These are phyloP conservation scores for Amorpha juglandis DNA, from an alignment of 2,888 invertebrate genomes.

Conservation along the genomic window DNA sequence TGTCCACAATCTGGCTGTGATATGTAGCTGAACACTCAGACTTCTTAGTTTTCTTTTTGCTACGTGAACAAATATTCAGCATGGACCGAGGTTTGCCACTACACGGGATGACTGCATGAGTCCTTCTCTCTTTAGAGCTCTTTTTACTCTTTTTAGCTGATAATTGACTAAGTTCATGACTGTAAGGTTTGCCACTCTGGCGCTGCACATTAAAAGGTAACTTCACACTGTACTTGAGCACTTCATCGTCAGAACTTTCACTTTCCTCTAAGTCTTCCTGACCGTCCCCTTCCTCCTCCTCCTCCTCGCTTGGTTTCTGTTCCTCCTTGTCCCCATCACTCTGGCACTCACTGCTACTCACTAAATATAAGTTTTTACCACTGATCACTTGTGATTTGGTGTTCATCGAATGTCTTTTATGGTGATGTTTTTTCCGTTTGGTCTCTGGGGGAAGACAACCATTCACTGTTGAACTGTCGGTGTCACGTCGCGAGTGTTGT, in stretches of 20 bases:
- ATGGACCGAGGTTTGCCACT: slow-evolving; percentile 81
- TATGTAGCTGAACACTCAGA: slow-evolving; percentile 76
- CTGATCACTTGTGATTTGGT: slow-evolving; percentile 75
- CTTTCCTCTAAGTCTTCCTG: slow-evolving; percentile 53
- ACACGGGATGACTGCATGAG: slow-evolving; percentile 72
- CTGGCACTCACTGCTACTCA: slow-evolving; percentile 80
- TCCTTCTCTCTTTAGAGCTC: slow-evolving; percentile 68
- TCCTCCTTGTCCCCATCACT: slow-evolving; percentile 61
- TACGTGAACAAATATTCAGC: slow-evolving; percentile 78
- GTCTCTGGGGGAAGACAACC: slow-evolving; percentile 69
- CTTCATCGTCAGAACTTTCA: slow-evolving; percentile 78
- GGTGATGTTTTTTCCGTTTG: slow-evolving; percentile 71
- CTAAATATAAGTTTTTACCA: slow-evolving; percentile 82
- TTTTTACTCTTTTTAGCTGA: slow-evolving; percentile 79
- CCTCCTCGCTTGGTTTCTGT: slow-evolving; percentile 41
- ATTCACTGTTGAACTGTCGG: slow-evolving; percentile 61
- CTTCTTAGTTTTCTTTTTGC: slow-evolving; percentile 80
- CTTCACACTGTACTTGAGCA: slow-evolving; percentile 76
- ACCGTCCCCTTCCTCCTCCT: slow-evolving; percentile 47
- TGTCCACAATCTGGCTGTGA: slow-evolving; percentile 86
- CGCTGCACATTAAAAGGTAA: slow-evolving; percentile 74
- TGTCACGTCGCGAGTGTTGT: slow-evolving; percentile 69
- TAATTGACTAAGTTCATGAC: slow-evolving; percentile 84
- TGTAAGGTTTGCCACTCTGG: slow-evolving; percentile 81
- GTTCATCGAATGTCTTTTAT: slow-evolving; percentile 66